These are phyloP conservation scores for Nebria brevicollis DNA, from an alignment of 2,888 invertebrate genomes.

Conservation along the genomic window DNA sequence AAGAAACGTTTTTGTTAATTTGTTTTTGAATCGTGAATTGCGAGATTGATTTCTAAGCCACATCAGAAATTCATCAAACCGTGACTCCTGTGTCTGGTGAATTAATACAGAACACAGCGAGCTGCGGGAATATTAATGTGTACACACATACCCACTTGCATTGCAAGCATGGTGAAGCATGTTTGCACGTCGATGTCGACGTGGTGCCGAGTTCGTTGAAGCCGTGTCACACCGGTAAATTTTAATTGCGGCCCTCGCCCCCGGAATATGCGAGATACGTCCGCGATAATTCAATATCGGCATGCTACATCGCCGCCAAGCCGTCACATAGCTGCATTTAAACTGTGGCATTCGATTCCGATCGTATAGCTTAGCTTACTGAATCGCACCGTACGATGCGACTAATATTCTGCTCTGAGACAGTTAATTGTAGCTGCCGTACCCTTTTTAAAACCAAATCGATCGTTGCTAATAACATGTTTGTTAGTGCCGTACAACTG, in stretches of 20 bases:
- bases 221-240: slow-evolving; percentile 44
- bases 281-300: slow-evolving; percentile 30
- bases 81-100: slow-evolving; percentile 24
- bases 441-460: slow-evolving; percentile 46
- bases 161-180: slow-evolving; percentile 10
- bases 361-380: slow-evolving; percentile 11
- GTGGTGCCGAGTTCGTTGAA: not conserved
- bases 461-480: slow-evolving; percentile 43
- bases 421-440: slow-evolving; percentile 46
- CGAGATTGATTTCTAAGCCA: no score
- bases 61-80: no score
- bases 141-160: slow-evolving; percentile 14
- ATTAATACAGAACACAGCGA: slow-evolving; percentile 54
- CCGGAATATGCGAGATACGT: slow-evolving; percentile 29
- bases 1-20: no score
- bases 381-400: not conserved
- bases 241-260: slow-evolving; percentile 36
- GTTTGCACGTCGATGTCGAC: slow-evolving; percentile 18
- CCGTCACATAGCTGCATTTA: slow-evolving; percentile 10
- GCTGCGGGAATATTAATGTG: slow-evolving; percentile 53
- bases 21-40: no score
- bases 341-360: slow-evolving; percentile 43
- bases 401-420: slow-evolving; percentile 27
- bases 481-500: slow-evolving; percentile 28
- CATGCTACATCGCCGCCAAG: slow-evolving; percentile 9